These are phyloP conservation scores for Hycleus cichorii DNA, from an alignment of 1,140 invertebrate genomes.

Conservation along the genomic window DNA sequence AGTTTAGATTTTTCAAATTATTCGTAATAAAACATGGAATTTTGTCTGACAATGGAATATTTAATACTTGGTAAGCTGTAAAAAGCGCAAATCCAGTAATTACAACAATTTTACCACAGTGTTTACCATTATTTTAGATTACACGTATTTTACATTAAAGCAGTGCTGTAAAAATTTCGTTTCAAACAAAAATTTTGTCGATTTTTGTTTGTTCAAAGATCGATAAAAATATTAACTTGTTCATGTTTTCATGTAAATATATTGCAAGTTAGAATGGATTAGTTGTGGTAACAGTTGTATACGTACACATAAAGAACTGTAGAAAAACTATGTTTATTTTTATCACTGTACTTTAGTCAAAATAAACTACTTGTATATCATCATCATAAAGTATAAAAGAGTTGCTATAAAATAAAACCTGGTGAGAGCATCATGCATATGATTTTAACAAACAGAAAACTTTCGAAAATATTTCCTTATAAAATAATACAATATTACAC, in stretches of 20 bases:
- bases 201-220: not conserved
- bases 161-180: not conserved
- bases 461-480: too few relatives aligned
- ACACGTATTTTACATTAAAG: too few relatives aligned
- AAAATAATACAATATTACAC: not conserved
- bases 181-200: not conserved
- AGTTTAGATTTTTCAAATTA: too few relatives aligned
- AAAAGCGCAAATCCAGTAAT: too few relatives aligned
- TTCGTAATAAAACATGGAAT: too few relatives aligned
- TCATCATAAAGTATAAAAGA: slow-evolving; percentile 11
- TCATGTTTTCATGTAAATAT: slow-evolving; percentile 1
- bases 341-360: slow-evolving; percentile 5
- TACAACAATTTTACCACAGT: too few relatives aligned
- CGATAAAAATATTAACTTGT: too few relatives aligned
- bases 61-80: too few relatives aligned
- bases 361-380: slow-evolving; percentile 11
- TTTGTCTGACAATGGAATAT: too few relatives aligned
- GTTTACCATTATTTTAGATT: too few relatives aligned
- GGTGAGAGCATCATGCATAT: slow-evolving; percentile 2
- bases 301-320: not conserved
- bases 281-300: not conserved
- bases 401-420: slow-evolving; percentile 7
- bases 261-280: slow-evolving; percentile 1
- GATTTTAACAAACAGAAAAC: not conserved
- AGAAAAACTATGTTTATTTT: slow-evolving; percentile 4